Evolutionary conservation across 2,797 vertebrate genomes (phyloP).

Genomic region (Ispidina picta): DNA sequence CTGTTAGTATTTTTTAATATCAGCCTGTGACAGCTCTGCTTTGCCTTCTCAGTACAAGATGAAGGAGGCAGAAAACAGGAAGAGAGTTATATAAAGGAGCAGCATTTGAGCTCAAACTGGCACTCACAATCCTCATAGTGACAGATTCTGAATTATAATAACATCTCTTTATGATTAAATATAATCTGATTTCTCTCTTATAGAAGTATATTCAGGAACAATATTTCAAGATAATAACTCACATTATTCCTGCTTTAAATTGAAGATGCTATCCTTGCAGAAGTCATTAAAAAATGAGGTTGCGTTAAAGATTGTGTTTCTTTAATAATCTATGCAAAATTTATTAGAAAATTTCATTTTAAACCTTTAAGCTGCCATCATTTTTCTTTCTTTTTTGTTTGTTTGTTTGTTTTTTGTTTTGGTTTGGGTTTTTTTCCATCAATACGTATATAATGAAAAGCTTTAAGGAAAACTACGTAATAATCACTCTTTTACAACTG

Average conservation of each 20-base stretch:
- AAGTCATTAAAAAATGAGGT: background rate
- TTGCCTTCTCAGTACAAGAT: background rate
- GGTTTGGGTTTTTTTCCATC: background rate
- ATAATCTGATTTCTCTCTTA: background rate
- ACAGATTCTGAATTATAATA: background rate
- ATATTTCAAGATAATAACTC: background rate
- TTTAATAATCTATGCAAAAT: background rate
- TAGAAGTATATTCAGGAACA: background rate
- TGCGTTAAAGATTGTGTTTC: background rate
- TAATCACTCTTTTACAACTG: background rate
- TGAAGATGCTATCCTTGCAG: background rate
- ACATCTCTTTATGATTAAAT: background rate
- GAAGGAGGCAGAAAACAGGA: background rate
- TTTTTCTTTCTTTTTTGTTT: background rate
- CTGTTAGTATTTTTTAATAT: background rate
- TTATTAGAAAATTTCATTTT: background rate
- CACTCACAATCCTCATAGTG: background rate
- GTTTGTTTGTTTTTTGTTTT: background rate
- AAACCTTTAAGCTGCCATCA: background rate
- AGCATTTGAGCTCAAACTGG: background rate
- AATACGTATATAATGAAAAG: background rate
- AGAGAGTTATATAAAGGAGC: background rate
- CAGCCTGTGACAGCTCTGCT: background rate
- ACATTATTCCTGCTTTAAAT: background rate
- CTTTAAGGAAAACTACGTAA: background rate